These are phyloP conservation scores for Chrysocyon brachyurus DNA, from an alignment of 2,797 vertebrate genomes.

Conservation along the genomic window DNA sequence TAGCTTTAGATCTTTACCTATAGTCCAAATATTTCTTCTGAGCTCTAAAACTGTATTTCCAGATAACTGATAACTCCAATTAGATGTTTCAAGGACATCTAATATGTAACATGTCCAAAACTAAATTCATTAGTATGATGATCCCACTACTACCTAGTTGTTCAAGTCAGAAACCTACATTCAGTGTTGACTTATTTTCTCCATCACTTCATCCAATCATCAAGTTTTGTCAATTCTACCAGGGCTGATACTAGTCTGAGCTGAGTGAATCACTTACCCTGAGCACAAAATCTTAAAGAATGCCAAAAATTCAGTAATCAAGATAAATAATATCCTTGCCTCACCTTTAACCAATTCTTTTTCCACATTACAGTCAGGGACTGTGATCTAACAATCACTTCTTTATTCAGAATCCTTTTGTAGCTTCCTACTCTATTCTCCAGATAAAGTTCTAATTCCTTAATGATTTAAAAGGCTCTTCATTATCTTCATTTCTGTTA, in stretches of 20 bases:
- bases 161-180: background rate
- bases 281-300: conserved; percentile 25
- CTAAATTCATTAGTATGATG: conserved; percentile 11
- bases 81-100: background rate
- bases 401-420: conserved; percentile 50
- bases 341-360: conserved; percentile 5
- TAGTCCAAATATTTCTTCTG: conserved; percentile 27
- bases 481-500: conserved; percentile 53
- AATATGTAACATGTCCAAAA: conserved; percentile 43
- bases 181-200: background rate
- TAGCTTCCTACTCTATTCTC: background rate
- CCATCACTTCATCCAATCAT: background rate
- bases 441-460: conserved; percentile 48
- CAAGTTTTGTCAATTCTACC: conserved; percentile 22
- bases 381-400: background rate
- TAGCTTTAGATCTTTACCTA: background rate
- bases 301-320: conserved; percentile 12
- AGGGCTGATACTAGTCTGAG: background rate
- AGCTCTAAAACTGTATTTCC: conserved; percentile 33
- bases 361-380: background rate
- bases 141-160: background rate
- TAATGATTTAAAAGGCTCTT: background rate
- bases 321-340: conserved; percentile 43
- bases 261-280: background rate
- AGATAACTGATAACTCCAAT: background rate